A percentile compares a stretch with the other conserved stretches of the same genome.
These are phyloP conservation scores for Adoxophyes honmai DNA, from an alignment of 1,140 invertebrate genomes.

Conservation along the genomic window DNA sequence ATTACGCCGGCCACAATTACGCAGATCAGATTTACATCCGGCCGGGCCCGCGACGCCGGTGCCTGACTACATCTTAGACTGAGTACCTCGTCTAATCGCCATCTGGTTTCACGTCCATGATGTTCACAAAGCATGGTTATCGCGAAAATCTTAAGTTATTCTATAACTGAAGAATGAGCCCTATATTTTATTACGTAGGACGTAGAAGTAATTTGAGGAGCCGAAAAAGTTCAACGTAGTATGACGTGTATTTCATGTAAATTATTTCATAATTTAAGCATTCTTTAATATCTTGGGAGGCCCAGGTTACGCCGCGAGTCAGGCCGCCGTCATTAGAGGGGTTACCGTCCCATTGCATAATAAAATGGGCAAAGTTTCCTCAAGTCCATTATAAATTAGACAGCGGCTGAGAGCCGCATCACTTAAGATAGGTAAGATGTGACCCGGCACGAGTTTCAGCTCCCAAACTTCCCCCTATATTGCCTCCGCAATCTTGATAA, in stretches of 20 bases:
- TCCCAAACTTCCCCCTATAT: constrained; percentile 67
- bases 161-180: too few relatives aligned
- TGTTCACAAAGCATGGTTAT: too few relatives aligned
- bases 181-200: neutral
- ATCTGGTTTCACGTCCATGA: too few relatives aligned
- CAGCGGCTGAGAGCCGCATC: constrained; percentile 71
- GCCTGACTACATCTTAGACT: too few relatives aligned
- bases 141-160: too few relatives aligned
- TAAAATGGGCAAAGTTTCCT: constrained; percentile 75
- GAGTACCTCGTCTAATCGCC: too few relatives aligned
- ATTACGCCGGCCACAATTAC: constrained; percentile 73
- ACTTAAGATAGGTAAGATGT: constrained; percentile 76
- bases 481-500: constrained; percentile 69
- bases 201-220: neutral
- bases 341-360: constrained; percentile 74
- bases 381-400: constrained; percentile 77
- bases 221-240: neutral
- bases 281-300: constrained; percentile 50
- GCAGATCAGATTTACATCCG: constrained; percentile 69
- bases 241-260: neutral
- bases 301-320: constrained; percentile 55
- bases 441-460: constrained; percentile 69
- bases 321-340: constrained; percentile 70
- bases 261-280: constrained; percentile 46
- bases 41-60: constrained; percentile 25